Evolutionary conservation across 1,140 invertebrate species (phyloP).

Genomic region (Orchesella cincta): DNA sequence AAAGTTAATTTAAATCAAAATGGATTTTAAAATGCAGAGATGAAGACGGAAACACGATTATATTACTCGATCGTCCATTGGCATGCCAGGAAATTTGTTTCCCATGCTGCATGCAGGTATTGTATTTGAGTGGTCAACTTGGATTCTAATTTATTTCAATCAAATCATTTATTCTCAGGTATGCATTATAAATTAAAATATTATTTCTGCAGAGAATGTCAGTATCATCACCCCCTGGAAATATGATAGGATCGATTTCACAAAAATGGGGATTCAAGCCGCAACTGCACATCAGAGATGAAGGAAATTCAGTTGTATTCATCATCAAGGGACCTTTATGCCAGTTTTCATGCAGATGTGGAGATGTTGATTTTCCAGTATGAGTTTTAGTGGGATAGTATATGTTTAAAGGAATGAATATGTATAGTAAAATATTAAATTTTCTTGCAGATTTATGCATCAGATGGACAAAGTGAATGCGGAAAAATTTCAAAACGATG

Average conservation of each 20-base stretch:
- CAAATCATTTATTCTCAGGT: too few species aligned
- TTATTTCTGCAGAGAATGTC: background rate
- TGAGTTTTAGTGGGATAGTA: background rate
- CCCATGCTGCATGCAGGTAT: background rate
- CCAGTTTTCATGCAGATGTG: constrained; percentile 21
- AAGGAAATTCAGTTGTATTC: background rate
- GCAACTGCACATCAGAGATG: background rate
- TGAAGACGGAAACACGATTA: background rate
- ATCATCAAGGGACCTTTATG: background rate
- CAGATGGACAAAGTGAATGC: constrained; percentile 65
- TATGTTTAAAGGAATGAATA: background rate
- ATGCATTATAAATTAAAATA: too few species aligned
- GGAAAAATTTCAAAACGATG: constrained; percentile 77
- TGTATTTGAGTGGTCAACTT: too few species aligned
- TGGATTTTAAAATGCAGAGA: too few species aligned
- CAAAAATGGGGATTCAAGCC: constrained; percentile 9
- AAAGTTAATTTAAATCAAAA: too few species aligned
- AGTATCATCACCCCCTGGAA: background rate
- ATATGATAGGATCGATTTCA: background rate
- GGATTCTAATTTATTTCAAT: too few species aligned
- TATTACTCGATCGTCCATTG: background rate
- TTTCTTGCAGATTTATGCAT: constrained; percentile 63
- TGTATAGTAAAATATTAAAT: background rate
- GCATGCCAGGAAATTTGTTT: constrained; percentile 2
- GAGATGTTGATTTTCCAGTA: constrained; percentile 13